Evolutionary conservation across 2,888 invertebrate species (phyloP).

Genomic region (Seira ritae): DNA sequence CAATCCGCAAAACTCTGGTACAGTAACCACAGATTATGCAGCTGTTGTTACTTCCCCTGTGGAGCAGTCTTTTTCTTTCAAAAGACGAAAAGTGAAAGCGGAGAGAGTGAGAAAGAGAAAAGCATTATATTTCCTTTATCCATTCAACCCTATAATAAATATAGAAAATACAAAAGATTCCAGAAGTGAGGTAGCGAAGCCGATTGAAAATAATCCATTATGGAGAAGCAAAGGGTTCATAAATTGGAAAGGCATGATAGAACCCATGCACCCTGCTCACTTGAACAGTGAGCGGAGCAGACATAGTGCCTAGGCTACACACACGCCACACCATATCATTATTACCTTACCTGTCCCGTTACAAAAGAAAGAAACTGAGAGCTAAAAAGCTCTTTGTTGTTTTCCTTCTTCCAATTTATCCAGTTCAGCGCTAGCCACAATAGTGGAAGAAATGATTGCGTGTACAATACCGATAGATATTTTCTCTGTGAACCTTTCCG

Average conservation of each 20-base stretch:
- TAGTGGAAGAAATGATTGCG: constrained; percentile 38
- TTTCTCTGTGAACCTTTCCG: background rate
- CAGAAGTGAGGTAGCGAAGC: background rate
- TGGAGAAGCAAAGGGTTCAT: background rate
- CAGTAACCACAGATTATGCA: background rate
- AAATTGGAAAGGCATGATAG: background rate
- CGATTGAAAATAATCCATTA: background rate
- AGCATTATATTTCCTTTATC: background rate
- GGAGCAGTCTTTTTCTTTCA: background rate
- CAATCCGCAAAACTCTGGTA: background rate
- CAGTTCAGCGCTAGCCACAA: background rate
- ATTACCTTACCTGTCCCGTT: background rate
- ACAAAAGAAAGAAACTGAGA: constrained; percentile 2
- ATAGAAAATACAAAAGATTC: background rate
- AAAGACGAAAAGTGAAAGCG: constrained; percentile 27
- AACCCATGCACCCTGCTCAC: background rate
- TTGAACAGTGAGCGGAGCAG: background rate
- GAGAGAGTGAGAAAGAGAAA: constrained; percentile 11
- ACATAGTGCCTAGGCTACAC: background rate
- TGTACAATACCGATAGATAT: constrained; percentile 43
- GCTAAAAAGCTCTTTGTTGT: background rate
- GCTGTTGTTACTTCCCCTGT: background rate
- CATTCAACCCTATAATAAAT: background rate
- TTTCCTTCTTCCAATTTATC: constrained; percentile 6
- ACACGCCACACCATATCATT: background rate